A percentile compares a stretch with the other conserved stretches of the same genome.
These are phyloP conservation scores for Lacerta bilineata DNA, from an alignment of 2,797 vertebrate genomes.

Conservation along the genomic window DNA sequence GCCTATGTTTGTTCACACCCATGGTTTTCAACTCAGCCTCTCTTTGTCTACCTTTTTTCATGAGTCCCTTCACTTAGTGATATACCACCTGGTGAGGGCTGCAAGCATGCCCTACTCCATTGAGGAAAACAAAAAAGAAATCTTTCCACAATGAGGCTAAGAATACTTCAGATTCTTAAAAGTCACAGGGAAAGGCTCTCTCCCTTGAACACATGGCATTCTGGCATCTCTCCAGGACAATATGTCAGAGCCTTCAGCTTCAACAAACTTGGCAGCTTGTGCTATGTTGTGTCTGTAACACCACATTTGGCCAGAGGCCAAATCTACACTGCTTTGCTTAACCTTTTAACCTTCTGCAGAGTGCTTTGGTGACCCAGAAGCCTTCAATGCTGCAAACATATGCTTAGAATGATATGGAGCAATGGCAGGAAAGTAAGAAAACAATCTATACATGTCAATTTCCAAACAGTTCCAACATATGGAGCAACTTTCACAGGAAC, in stretches of 20 bases:
- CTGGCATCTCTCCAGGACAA: constrained; percentile 12
- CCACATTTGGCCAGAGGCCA: constrained; percentile 15
- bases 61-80: neutral
- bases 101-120: neutral
- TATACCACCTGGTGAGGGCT: neutral
- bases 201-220: constrained; percentile 18
- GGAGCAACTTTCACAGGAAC: neutral
- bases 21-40: neutral
- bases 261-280: neutral
- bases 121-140: too few relatives aligned
- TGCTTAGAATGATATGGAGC: neutral
- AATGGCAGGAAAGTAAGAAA: neutral
- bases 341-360: constrained; percentile 15
- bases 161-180: neutral
- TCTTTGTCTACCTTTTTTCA: neutral
- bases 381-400: neutral
- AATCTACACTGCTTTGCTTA: neutral
- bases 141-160: neutral
- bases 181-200: constrained; percentile 24
- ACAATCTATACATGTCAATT: neutral
- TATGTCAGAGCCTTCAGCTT: constrained; percentile 11
- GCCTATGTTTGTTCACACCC: neutral
- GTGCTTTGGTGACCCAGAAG: neutral
- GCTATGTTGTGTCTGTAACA: constrained; percentile 1
- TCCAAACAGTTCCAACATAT: neutral